Percentiles rank a stretch among this genome's conserved stretches.
Conservation (phyloP, 2,888 invertebrate species). For the Pachliopta kotzebuea region DNA sequence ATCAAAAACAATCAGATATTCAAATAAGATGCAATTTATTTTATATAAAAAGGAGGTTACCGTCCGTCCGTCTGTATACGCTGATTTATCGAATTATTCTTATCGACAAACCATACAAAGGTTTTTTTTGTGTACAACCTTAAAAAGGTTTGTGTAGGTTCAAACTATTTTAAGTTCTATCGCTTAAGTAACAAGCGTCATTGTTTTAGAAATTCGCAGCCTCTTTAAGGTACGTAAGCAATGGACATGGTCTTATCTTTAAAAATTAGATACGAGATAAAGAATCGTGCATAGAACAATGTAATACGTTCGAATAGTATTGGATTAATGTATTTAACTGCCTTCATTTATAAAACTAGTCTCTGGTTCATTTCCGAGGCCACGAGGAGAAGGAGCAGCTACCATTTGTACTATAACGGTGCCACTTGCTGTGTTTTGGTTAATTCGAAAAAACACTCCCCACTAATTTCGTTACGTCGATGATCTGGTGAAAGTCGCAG, state of each 20-base stretch:
- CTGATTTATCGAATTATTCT: slow-evolving; percentile 69
- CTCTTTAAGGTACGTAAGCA: slow-evolving; percentile 36
- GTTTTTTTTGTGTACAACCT: slow-evolving; percentile 32
- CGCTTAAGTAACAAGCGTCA: slow-evolving; percentile 39
- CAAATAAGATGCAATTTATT: slow-evolving; percentile 40
- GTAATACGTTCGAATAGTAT: slow-evolving; percentile 10
- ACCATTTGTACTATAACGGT: no score
- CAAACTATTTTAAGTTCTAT: slow-evolving; percentile 45
- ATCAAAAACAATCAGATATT: slow-evolving; percentile 50
- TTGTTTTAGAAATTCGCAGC: neutral
- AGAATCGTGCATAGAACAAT: slow-evolving; percentile 33
- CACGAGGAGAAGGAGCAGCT: no score
- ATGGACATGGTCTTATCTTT: slow-evolving; percentile 56
- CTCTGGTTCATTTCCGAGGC: no score
- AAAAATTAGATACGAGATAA: slow-evolving; percentile 70
- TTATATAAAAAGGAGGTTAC: slow-evolving; percentile 52
- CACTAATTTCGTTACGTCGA: no score
- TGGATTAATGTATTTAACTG: neutral
- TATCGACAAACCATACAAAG: slow-evolving; percentile 57
- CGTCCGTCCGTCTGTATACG: slow-evolving; percentile 46
- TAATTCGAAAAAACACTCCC: no score
- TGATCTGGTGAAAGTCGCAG: no score
- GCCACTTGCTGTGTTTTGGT: no score
- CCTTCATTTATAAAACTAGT: no score
- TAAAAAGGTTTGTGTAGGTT: slow-evolving; percentile 35